Conservation (phyloP, 2,797 vertebrate genomes). For the Periophthalmus magnuspinnatus region DNA sequence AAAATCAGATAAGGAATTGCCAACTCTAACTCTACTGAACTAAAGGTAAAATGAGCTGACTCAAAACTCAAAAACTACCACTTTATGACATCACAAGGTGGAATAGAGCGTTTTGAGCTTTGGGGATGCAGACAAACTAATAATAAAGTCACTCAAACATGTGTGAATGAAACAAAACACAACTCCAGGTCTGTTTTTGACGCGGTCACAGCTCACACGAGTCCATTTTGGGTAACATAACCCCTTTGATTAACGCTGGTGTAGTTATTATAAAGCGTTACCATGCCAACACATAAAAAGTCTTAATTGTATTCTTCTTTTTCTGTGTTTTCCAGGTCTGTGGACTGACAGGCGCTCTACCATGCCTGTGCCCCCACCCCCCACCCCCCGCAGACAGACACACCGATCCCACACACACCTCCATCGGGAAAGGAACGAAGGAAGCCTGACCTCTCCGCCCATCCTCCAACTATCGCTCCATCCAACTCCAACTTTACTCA, state of each 20-base stretch:
- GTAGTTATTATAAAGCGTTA: no score
- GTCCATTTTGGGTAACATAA: no score
- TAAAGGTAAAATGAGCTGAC: no score
- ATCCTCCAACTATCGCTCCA: constrained; percentile 41
- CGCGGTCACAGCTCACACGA: no score
- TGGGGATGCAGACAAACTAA: not conserved
- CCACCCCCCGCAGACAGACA: constrained; percentile 64
- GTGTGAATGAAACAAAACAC: no score
- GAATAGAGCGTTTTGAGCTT: not conserved
- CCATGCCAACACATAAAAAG: not conserved
- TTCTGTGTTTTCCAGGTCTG: constrained; percentile 72
- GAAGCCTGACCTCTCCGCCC: constrained; percentile 35
- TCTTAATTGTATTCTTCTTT: not conserved
- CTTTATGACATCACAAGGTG: no score
- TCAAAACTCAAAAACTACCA: no score
- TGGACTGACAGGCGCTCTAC: constrained; percentile 78
- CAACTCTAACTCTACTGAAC: no score
- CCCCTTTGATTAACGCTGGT: no score
- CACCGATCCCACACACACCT: constrained; percentile 58
- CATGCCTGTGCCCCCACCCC: constrained; percentile 80
- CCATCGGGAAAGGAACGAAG: constrained; percentile 41
- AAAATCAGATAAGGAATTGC: no score
- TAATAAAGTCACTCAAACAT: no score
- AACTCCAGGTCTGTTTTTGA: no score
- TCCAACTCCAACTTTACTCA: constrained; percentile 30